A percentile compares a stretch with the other conserved stretches of the same genome.
phyloP scores from a whole-genome alignment of 2,797 vertebrate species.

The Pygocentrus nattereri region DNA sequence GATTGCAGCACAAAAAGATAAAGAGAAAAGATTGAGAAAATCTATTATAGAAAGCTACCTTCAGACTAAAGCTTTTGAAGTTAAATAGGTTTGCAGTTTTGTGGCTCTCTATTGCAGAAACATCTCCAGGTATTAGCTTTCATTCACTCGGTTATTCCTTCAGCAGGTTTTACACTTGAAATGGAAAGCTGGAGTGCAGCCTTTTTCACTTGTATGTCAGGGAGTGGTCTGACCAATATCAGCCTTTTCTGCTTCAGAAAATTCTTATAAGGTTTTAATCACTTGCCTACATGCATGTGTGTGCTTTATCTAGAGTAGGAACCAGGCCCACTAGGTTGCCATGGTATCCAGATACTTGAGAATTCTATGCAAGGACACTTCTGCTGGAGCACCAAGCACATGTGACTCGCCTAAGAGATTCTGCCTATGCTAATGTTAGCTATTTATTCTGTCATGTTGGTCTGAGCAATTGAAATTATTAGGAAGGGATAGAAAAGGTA shows the following conservation, averaged over 20 bases:
- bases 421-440: neutral
- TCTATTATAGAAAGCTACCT: no score
- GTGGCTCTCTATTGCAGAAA: neutral
- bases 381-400: slow-evolving; percentile 20
- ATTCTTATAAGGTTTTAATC: neutral
- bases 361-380: slow-evolving; percentile 52
- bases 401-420: slow-evolving; percentile 4
- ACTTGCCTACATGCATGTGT: neutral
- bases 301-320: slow-evolving; percentile 36
- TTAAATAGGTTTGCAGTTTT: neutral
- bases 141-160: neutral
- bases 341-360: slow-evolving; percentile 58
- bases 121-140: neutral
- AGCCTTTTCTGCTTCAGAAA: neutral
- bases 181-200: neutral
- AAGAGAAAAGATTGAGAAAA: no score
- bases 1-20: no score
- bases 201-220: neutral
- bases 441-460: no score
- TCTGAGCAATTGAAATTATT: no score
- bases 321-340: slow-evolving; percentile 60
- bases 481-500: no score
- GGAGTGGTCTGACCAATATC: neutral
- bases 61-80: neutral
- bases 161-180: neutral